These are phyloP conservation scores for Andrena fulva DNA, from an alignment of 2,888 invertebrate species.

Conservation along the genomic window DNA sequence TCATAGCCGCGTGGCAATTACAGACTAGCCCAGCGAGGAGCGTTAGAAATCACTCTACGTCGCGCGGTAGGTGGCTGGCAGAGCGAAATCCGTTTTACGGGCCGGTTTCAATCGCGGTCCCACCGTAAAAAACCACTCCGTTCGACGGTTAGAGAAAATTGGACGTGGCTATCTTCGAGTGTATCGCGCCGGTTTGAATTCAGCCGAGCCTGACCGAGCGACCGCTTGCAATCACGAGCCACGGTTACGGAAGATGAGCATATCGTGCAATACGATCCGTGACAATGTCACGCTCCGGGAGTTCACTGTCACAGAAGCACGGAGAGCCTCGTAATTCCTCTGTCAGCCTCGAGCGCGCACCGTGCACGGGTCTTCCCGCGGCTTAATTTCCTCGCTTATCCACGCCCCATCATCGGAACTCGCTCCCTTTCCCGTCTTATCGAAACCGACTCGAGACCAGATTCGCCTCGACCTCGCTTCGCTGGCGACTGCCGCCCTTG, in stretches of 20 bases:
- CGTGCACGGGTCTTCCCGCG: conserved; percentile 1
- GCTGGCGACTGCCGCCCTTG: background rate
- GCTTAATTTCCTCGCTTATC: conserved; percentile 27
- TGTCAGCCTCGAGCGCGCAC: background rate
- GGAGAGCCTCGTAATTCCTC: conserved; percentile 33
- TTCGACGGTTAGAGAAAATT: conserved; percentile 42
- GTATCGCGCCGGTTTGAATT: conserved; percentile 40
- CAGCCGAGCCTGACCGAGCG: conserved; percentile 53
- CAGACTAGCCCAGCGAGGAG: background rate
- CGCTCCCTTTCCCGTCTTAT: background rate
- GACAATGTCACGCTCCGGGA: conserved; percentile 73
- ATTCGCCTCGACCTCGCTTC: conserved; percentile 11
- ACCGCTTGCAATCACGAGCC: conserved; percentile 54
- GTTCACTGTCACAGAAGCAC: conserved; percentile 66
- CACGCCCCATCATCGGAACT: conserved; percentile 12
- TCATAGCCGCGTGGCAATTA: background rate
- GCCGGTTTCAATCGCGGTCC: conserved; percentile 30
- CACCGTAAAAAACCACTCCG: conserved; percentile 42
- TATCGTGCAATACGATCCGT: conserved; percentile 72
- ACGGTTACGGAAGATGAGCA: conserved; percentile 63
- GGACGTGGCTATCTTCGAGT: conserved; percentile 30
- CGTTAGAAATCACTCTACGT: background rate
- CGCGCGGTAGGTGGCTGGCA: background rate
- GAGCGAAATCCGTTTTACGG: conserved; percentile 21
- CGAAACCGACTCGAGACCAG: background rate